Conservation (phyloP, 2,797 vertebrate species). For the Pagetopsis macropterus region DNA sequence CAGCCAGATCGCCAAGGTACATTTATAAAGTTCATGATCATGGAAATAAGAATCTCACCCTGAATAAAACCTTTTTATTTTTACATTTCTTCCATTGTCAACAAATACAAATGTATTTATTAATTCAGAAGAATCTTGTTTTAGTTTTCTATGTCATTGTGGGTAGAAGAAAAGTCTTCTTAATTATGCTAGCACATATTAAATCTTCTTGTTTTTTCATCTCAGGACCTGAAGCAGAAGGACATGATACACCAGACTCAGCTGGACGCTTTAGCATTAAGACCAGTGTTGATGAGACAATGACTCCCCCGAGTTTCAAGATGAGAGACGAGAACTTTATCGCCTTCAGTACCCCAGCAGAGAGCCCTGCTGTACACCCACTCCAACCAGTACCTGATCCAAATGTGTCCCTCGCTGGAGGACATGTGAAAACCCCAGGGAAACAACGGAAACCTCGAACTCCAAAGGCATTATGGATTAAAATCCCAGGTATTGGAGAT, state of each 20-base stretch:
- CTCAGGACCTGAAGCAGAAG: conserved; percentile 73
- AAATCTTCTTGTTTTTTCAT: conserved; percentile 24
- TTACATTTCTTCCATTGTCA: not conserved
- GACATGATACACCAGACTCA: conserved; percentile 83
- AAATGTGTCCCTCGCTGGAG: conserved; percentile 32
- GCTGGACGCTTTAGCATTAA: conserved; percentile 54
- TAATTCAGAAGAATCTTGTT: not conserved
- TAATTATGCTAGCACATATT: not conserved
- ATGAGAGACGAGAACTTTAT: conserved; percentile 72
- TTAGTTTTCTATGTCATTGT: not conserved
- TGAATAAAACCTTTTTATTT: not conserved
- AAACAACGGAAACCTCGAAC: conserved; percentile 78
- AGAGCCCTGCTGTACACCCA: conserved; percentile 65
- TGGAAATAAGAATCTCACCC: not conserved
- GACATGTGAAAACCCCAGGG: conserved; percentile 62
- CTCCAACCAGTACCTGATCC: conserved; percentile 66
- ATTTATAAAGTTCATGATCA: conserved; percentile 7
- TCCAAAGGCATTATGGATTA: conserved; percentile 67
- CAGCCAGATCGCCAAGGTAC: conserved; percentile 69
- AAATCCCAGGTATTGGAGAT: conserved; percentile 64
- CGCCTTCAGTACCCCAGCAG: conserved; percentile 69
- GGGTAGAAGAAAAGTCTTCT: not conserved
- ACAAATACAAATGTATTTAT: not conserved
- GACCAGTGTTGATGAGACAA: conserved; percentile 44
- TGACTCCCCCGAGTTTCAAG: conserved; percentile 66